These are phyloP conservation scores for Trachymyrmex septentrionalis DNA, from an alignment of 1,140 invertebrate species.

Conservation along the genomic window DNA sequence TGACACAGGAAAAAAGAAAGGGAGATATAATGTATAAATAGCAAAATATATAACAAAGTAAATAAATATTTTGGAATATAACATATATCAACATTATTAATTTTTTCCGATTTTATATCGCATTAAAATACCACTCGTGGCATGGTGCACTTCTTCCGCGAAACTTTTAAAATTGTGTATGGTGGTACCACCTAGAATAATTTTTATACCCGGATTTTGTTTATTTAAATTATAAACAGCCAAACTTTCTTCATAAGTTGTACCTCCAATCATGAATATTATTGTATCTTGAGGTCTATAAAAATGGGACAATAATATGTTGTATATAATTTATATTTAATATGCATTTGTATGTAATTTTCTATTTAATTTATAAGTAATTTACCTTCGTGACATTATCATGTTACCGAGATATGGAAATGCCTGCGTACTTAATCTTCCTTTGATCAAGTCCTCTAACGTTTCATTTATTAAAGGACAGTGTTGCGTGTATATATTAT, in stretches of 20 bases:
- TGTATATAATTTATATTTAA: slow-evolving; percentile 30
- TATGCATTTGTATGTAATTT: neutral
- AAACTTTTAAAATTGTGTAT: slow-evolving; percentile 96
- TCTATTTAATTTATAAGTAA: slow-evolving; percentile 18
- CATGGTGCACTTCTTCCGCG: slow-evolving; percentile 90
- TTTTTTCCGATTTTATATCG: slow-evolving; percentile 80
- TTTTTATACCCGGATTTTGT: slow-evolving; percentile 90
- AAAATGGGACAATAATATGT: slow-evolving; percentile 39
- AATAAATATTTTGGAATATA: slow-evolving; percentile 69
- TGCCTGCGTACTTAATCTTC: slow-evolving; percentile 92
- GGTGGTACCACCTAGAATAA: slow-evolving; percentile 96
- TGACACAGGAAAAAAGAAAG: slow-evolving; percentile 12
- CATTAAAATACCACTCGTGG: slow-evolving; percentile 82
- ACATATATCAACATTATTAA: slow-evolving; percentile 61
- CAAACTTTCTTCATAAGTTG: slow-evolving; percentile 98
- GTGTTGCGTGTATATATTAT: slow-evolving; percentile 99
- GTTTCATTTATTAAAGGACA: slow-evolving; percentile 94
- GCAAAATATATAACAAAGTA: slow-evolving; percentile 45
- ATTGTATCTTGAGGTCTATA: slow-evolving; percentile 95
- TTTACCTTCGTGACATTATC: slow-evolving; percentile 81
- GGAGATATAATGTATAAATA: slow-evolving; percentile 40
- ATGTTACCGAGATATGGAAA: slow-evolving; percentile 93
- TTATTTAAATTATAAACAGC: slow-evolving; percentile 95
- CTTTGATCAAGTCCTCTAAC: slow-evolving; percentile 95
- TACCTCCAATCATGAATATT: slow-evolving; percentile 98